Percentiles rank a stretch among this genome's conserved stretches.
Conservation (phyloP, 2,888 invertebrate genomes). For the Agonopterix subpropinquella region DNA sequence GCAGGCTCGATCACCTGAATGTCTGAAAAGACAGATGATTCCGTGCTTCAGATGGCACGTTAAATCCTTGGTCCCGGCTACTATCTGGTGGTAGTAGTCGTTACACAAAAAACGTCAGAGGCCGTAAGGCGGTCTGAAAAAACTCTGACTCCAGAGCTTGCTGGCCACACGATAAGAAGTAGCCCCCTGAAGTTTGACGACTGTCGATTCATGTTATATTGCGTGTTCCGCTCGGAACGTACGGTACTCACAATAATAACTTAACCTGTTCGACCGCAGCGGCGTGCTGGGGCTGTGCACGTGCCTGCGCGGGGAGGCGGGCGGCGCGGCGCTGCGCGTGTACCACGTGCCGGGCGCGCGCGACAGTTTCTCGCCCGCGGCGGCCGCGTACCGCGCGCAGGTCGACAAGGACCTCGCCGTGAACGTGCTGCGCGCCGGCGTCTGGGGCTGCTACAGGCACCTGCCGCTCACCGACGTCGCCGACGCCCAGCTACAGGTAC, state of each 20-base stretch:
- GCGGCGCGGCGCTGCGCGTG: constrained; percentile 85
- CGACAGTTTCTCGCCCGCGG: constrained; percentile 75
- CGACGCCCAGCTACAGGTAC: constrained; percentile 47
- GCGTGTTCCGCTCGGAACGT: no score
- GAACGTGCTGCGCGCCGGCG: constrained; percentile 87
- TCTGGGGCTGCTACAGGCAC: constrained; percentile 93
- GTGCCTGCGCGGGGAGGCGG: constrained; percentile 92
- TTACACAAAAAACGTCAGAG: no score
- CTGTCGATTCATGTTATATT: no score
- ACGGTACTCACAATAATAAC: background rate
- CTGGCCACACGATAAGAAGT: no score
- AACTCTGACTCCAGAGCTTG: no score
- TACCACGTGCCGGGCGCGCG: constrained; percentile 81
- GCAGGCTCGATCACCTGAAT: no score
- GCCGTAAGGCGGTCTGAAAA: no score
- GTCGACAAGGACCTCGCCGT: constrained; percentile 86
- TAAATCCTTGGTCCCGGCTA: no score
- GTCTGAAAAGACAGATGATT: no score
- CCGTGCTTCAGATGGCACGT: no score
- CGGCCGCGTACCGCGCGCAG: constrained; percentile 78
- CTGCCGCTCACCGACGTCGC: constrained; percentile 74
- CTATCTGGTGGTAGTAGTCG: no score
- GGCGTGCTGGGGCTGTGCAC: constrained; percentile 93
- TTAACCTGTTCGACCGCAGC: constrained; percentile 39
- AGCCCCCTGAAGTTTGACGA: no score